A percentile compares a stretch with the other conserved stretches of the same genome.
Conservation (phyloP, 1,140 invertebrate species). For the Anthonomus grandis region DNA sequence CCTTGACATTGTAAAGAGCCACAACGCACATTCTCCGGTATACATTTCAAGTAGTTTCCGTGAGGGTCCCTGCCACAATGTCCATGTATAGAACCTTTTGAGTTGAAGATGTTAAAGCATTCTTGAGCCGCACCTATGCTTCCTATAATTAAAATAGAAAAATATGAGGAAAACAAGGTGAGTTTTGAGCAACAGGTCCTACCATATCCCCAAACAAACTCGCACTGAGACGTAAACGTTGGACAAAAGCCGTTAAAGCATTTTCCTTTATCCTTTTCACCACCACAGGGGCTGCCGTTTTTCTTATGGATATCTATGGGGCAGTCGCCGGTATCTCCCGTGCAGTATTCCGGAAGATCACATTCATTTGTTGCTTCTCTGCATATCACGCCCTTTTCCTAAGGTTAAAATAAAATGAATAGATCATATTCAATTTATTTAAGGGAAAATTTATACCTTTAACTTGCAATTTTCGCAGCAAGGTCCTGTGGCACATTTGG, state of each 20-base stretch:
- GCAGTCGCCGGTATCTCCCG: slow-evolving; percentile 81
- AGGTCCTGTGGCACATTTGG: slow-evolving; percentile 83
- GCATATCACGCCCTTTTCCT: slow-evolving; percentile 72
- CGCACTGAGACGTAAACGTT: slow-evolving; percentile 81
- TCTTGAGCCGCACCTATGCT: slow-evolving; percentile 73
- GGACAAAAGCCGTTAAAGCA: slow-evolving; percentile 92
- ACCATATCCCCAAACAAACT: slow-evolving; percentile 83
- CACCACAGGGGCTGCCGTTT: slow-evolving; percentile 73
- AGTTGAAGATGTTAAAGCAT: slow-evolving; percentile 92
- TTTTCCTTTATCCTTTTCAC: slow-evolving; percentile 57
- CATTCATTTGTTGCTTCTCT: slow-evolving; percentile 85
- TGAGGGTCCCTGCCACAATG: slow-evolving; percentile 82
- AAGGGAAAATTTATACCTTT: slow-evolving; percentile 15
- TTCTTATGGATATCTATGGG: slow-evolving; percentile 85
- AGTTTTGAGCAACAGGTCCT: slow-evolving; percentile 2
- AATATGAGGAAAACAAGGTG: background rate
- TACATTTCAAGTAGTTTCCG: slow-evolving; percentile 83
- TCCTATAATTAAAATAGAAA: slow-evolving; percentile 48
- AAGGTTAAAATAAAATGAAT: slow-evolving; percentile 25
- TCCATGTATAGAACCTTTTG: slow-evolving; percentile 87
- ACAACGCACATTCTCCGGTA: slow-evolving; percentile 80
- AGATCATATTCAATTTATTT: background rate
- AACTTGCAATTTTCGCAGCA: slow-evolving; percentile 69
- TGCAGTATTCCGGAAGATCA: slow-evolving; percentile 90
- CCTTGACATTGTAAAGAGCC: slow-evolving; percentile 87